Percentiles rank a stretch among this genome's conserved stretches.
Evolutionary conservation across 2,113 vertebrate genomes (phyloP).

Genomic region (Chitala chitala): DNA sequence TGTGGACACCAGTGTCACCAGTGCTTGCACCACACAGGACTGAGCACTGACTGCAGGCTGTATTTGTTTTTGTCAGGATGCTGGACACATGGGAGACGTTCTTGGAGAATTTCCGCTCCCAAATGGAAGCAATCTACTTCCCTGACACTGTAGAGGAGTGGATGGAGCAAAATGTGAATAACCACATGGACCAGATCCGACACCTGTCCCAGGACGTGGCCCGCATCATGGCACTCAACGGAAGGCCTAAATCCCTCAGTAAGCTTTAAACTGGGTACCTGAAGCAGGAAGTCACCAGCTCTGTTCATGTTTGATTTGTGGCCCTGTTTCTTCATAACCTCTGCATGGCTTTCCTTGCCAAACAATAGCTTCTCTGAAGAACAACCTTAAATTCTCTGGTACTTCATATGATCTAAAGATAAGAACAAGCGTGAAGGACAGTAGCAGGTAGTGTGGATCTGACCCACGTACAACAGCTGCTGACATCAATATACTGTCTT

Average conservation of each 20-base stretch:
- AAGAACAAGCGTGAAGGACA: no score
- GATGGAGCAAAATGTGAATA: slow-evolving; percentile 66
- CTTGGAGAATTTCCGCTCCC: slow-evolving; percentile 43
- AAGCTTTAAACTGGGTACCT: background rate
- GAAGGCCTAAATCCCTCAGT: slow-evolving; percentile 29
- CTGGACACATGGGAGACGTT: slow-evolving; percentile 59
- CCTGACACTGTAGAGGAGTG: slow-evolving; percentile 67
- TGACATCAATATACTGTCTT: no score
- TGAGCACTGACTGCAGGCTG: background rate
- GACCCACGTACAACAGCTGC: no score
- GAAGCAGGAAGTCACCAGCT: background rate
- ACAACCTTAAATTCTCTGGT: no score
- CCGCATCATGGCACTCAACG: slow-evolving; percentile 52
- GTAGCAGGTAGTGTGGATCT: no score
- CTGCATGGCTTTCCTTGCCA: no score
- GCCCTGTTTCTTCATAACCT: no score
- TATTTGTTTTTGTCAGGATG: slow-evolving; percentile 41
- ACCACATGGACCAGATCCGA: slow-evolving; percentile 56
- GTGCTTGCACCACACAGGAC: no score
- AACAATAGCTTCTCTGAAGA: no score
- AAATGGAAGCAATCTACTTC: slow-evolving; percentile 59
- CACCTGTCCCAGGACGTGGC: slow-evolving; percentile 52
- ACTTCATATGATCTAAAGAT: no score
- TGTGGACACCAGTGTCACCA: no score
- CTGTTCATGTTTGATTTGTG: no score